Evolutionary conservation across 1,140 invertebrate genomes (phyloP), one percentile per base, ranked within the genome.

Genomic region (Drosophila neocordata): DNA sequence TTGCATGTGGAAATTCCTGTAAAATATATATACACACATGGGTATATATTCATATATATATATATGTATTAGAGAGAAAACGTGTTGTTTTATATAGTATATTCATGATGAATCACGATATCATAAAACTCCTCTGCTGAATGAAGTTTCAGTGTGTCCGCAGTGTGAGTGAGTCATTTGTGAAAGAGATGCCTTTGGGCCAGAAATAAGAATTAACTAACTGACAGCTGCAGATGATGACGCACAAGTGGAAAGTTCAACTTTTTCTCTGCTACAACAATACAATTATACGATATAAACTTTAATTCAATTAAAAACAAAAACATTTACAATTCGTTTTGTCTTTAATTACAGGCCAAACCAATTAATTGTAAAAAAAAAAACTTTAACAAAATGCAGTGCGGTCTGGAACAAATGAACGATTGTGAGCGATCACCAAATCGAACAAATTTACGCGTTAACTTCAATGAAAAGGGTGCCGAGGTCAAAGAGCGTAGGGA

Each of bases 401-500:
- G 91, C 74, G 83, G 91, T 44, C 53, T 92, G 65, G 91, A 92
- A 57, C 89, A 91, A 72, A 90, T 92, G 85, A 92, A 92, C 64
- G 91, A 92, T 61, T 92, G 90, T 24, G 95, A 96, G 90, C 93
- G 95, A 72, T 96, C 95, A 87, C 96, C 95, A 20, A 95, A 95
- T 60, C 95, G 96, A 89, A 93, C 95, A 44, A 96, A 95, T 80
- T 94, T 97, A 27, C 96, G 97, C 83, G 97, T 97, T 63, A 97
- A 97, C 90, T 97, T 98, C 92, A 96, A 94, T 70, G 96, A 97
- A 80, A 97, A 97, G 92, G 96, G 95, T 22, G 93, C 94, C 77
- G 94, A 96, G 92, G 95, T 97, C 18, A 97, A 97, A 91, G 96
- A 97, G 91, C 94, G 96, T 15, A 93, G 96, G 35, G 97, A 98